Conservation (phyloP, 2,113 vertebrate species). For the Mesocricetus auratus region DNA sequence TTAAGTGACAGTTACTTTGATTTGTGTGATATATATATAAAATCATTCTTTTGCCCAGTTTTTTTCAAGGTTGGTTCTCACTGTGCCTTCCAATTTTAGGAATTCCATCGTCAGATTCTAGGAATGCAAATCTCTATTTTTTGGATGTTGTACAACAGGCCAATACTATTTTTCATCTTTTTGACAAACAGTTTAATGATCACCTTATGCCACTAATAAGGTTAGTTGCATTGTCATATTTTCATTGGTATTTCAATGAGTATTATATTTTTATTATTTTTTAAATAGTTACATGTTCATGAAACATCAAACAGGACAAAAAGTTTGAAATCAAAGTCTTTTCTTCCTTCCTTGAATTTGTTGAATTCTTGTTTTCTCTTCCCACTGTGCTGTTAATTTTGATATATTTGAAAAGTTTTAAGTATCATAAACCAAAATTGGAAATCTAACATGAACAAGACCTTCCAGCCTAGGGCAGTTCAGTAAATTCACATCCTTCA, state of each 20-base stretch:
- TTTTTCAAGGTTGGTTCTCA: slow-evolving; percentile 64
- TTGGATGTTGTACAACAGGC: slow-evolving; percentile 99
- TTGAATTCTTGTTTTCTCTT: slow-evolving; percentile 54
- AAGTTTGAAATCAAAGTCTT: slow-evolving; percentile 49
- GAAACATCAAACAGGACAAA: slow-evolving; percentile 11
- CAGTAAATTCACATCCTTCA: not conserved
- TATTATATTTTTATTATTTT: slow-evolving; percentile 44
- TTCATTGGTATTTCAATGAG: slow-evolving; percentile 34
- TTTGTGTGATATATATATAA: slow-evolving; percentile 22
- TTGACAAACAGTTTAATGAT: slow-evolving; percentile 99
- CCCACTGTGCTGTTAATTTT: slow-evolving; percentile 58
- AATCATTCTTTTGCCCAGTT: slow-evolving; percentile 49
- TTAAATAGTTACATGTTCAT: slow-evolving; percentile 29
- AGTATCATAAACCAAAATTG: slow-evolving; percentile 33
- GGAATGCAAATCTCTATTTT: slow-evolving; percentile 98
- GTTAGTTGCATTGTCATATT: slow-evolving; percentile 86
- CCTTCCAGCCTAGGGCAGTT: not conserved
- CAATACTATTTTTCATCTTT: slow-evolving; percentile 99
- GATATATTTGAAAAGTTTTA: slow-evolving; percentile 56
- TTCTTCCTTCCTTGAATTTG: not conserved
- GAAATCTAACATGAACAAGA: slow-evolving; percentile 43
- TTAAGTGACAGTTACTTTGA: slow-evolving; percentile 41
- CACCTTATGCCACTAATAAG: slow-evolving; percentile 99
- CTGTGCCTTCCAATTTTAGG: slow-evolving; percentile 86
- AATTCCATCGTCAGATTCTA: slow-evolving; percentile 97